Base-by-base conservation (phyloP, 2,888 invertebrate species). In the Papilio elwesi region DNA sequence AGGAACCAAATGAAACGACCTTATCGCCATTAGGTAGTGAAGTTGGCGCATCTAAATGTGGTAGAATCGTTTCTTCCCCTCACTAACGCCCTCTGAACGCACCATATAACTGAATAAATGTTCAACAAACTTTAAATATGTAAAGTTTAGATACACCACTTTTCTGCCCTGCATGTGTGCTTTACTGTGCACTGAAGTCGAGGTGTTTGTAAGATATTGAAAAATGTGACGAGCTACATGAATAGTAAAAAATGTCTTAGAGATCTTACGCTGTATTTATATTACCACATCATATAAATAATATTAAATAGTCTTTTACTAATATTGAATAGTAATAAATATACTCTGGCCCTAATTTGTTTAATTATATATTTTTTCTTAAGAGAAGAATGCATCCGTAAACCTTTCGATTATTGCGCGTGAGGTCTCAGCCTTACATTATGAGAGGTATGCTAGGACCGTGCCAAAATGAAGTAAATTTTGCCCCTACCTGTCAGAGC, bases 61-160 rank as follows among this genome's bases (percentile, higher is more conserved):
- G 78, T 73, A 74, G 75, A 80, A 81, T 78, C 78, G 78, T 81
- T 82, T 77, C 74, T 71, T 70, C 75, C 76, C 76, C 77, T 78
- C 76, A 73, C 78, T 74, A 76, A 68, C 74, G 74, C 74, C 67
- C 68, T 68, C 71, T 64, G 74, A 75, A 74, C 48, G 67, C 64
- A 74, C 71, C 68, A 63, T 59, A 74, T 69, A 70, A 70, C 68
- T 62, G 63, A 74, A 74, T 63, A 67, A 70, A 70, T 62, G 66
- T 68, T 71, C 65, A 68, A 73, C 70, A 59, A 82, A 87, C 82
- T 87, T 87, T 86, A 87, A 86, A 87, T 86, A 83, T 80, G 82
- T 55, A 51, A 65, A 73, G 59, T 73, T 62, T 69, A 38, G 70
- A n/a, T 52, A 57, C 59, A 51, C 16, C 65, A 71, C 53, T 66